phyloP scores from a whole-genome alignment of 2,113 vertebrate species.

The Amphiprion ocellaris region DNA sequence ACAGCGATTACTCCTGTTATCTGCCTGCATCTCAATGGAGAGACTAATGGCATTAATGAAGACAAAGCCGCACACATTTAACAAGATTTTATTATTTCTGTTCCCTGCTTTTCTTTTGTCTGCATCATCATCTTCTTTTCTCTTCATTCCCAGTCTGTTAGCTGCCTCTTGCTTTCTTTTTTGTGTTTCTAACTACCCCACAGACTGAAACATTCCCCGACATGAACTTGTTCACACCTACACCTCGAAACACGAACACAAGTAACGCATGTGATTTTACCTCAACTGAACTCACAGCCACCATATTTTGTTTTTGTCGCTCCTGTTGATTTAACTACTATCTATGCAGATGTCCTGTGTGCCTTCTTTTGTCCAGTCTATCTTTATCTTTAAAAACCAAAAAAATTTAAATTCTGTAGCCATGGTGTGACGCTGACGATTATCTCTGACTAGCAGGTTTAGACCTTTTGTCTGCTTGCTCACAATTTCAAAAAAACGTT shows the following conservation, averaged over 20 bases:
- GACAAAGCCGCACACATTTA: slow-evolving; percentile 20
- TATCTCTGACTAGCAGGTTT: too few species aligned
- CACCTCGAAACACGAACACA: background rate
- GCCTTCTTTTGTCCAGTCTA: slow-evolving; percentile 2
- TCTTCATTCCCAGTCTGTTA: background rate
- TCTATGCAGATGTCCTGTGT: background rate
- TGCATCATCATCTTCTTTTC: background rate
- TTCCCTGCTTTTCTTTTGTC: background rate
- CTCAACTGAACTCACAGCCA: background rate
- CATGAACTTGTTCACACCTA: slow-evolving; percentile 3
- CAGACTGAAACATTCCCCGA: background rate
- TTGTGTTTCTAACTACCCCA: background rate
- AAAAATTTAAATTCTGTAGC: too few species aligned
- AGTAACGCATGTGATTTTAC: slow-evolving; percentile 15
- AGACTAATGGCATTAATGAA: slow-evolving; percentile 5
- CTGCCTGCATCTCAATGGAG: slow-evolving; percentile 25
- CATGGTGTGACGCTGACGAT: too few species aligned
- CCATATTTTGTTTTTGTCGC: background rate
- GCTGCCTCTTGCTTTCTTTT: background rate
- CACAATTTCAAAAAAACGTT: too few species aligned
- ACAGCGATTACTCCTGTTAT: slow-evolving; percentile 42
- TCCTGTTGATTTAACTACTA: background rate
- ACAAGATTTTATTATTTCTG: background rate
- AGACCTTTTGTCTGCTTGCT: too few species aligned
- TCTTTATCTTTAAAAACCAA: background rate